Percentiles rank a stretch among this genome's conserved stretches.
These are phyloP conservation scores for Hartigia nigra DNA, from an alignment of 2,888 invertebrate species.

Conservation along the genomic window DNA sequence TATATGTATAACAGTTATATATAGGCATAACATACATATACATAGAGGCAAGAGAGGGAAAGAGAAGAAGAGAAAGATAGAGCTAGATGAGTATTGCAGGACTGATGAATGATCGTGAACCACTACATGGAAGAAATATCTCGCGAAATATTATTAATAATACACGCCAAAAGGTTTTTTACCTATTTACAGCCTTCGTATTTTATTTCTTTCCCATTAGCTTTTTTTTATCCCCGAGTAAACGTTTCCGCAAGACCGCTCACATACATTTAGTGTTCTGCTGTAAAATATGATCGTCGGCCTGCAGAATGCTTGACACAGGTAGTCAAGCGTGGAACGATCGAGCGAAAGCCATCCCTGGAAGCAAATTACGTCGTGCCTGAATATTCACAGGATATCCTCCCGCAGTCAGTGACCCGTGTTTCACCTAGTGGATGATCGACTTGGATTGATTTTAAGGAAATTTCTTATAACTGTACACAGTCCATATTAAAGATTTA, in stretches of 20 bases:
- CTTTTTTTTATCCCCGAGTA: background rate
- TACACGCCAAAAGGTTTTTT: slow-evolving; percentile 11
- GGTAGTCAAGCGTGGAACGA: background rate
- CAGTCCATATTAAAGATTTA: background rate
- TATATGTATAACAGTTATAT: background rate
- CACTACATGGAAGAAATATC: slow-evolving; percentile 46
- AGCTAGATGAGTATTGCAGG: slow-evolving; percentile 10
- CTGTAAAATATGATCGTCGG: background rate
- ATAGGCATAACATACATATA: background rate
- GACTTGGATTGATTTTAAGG: background rate
- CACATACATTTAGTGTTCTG: background rate
- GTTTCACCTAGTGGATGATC: background rate
- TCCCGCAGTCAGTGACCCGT: background rate
- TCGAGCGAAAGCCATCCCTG: background rate
- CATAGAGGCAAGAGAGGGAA: background rate
- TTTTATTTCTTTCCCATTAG: background rate
- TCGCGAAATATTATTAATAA: slow-evolving; percentile 55
- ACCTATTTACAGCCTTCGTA: background rate
- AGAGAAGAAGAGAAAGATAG: background rate
- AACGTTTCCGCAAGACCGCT: background rate
- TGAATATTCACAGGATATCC: background rate
- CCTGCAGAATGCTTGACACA: background rate
- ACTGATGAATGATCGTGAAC: slow-evolving; percentile 51
- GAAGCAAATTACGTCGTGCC: background rate
- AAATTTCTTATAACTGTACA: background rate